phyloP scores from a whole-genome alignment of 64 coral and sea anemone species.

The Montipora cactus region DNA sequence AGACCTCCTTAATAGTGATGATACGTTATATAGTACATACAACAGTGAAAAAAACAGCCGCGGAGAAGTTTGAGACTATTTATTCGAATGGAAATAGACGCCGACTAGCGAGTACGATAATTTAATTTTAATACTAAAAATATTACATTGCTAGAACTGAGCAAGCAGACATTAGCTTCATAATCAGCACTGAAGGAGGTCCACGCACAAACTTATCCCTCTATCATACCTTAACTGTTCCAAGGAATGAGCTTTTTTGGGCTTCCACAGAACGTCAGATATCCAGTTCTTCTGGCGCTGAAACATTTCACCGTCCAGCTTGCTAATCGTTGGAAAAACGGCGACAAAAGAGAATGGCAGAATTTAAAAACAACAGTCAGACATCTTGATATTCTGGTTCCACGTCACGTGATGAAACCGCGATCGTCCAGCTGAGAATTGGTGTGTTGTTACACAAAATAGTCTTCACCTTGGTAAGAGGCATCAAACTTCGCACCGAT shows the following conservation, averaged over 20 bases:
- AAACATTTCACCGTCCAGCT: conserved; percentile 85
- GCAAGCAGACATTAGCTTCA: neutral
- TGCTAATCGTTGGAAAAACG: conserved; percentile 20
- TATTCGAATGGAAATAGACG: too few species aligned
- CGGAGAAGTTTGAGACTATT: too few species aligned
- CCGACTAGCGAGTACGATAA: too few species aligned
- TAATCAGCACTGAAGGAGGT: neutral
- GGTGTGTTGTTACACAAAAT: conserved; percentile 33
- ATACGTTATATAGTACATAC: too few species aligned
- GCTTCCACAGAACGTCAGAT: conserved; percentile 97
- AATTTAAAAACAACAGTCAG: neutral
- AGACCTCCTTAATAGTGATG: neutral
- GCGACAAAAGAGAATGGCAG: neutral
- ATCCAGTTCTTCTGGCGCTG: conserved; percentile 99
- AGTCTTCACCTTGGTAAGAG: neutral
- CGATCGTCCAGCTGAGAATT: conserved; percentile 69
- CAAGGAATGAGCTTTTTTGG: conserved; percentile 97
- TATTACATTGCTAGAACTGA: neutral
- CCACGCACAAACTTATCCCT: neutral
- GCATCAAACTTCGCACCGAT: neutral
- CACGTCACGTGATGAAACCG: conserved; percentile 89
- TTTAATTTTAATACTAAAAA: too few species aligned
- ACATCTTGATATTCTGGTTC: conserved; percentile 80
- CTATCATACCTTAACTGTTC: conserved; percentile 88
- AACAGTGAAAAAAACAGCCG: too few species aligned